Evolutionary conservation across 2,113 vertebrate species (phyloP).

Genomic region (Scomber colias): DNA sequence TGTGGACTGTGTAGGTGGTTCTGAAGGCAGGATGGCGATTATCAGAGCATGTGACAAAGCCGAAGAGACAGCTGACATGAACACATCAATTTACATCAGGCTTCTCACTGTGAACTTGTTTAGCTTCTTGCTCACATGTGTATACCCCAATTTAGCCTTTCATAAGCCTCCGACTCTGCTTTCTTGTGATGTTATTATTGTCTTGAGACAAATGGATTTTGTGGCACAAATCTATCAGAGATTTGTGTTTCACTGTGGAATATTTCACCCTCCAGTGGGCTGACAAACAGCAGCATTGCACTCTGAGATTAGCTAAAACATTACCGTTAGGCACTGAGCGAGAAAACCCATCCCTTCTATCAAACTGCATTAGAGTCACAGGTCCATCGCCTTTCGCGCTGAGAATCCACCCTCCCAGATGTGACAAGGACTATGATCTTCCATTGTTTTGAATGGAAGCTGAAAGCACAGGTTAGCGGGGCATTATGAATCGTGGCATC

Average conservation of each 20-base stretch:
- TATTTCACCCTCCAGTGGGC: slow-evolving; percentile 5
- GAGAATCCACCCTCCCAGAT: slow-evolving; percentile 9
- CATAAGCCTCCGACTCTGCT: not conserved
- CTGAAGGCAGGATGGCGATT: slow-evolving; percentile 15
- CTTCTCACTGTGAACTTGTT: slow-evolving; percentile 18
- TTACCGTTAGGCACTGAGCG: slow-evolving; percentile 44
- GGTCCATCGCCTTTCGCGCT: not conserved
- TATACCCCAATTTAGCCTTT: not conserved
- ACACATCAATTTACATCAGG: slow-evolving; percentile 56
- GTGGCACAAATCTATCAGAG: slow-evolving; percentile 4
- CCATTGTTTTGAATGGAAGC: slow-evolving; percentile 44
- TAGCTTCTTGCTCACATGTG: slow-evolving; percentile 11
- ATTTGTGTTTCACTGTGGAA: not conserved
- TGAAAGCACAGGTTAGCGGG: slow-evolving; percentile 62
- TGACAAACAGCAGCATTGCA: slow-evolving; percentile 13
- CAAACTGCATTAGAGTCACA: slow-evolving; percentile 52
- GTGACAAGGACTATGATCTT: slow-evolving; percentile 53
- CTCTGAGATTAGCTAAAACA: slow-evolving; percentile 31
- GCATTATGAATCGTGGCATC: slow-evolving; percentile 16
- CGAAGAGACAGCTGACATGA: slow-evolving; percentile 54
- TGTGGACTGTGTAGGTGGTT: slow-evolving; percentile 7
- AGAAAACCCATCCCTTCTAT: slow-evolving; percentile 45
- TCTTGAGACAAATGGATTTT: not conserved
- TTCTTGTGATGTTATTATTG: not conserved
- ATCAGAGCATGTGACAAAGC: slow-evolving; percentile 26